A percentile compares a stretch with the other conserved stretches of the same genome.
Evolutionary conservation across 2,888 invertebrate species (phyloP).

Genomic region (Hedychridium roseum): DNA sequence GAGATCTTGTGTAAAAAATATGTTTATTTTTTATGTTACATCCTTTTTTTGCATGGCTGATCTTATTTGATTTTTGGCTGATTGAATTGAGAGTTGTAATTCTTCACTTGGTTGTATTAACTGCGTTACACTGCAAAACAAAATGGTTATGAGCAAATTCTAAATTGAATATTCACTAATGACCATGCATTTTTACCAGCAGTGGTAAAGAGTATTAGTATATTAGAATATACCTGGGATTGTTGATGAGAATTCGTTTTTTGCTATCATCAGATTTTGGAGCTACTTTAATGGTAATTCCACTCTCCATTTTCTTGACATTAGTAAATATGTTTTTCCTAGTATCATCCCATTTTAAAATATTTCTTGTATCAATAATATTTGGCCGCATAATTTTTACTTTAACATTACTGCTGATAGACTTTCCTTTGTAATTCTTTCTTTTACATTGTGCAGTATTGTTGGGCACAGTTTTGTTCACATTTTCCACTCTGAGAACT

Average conservation of each 20-base stretch:
- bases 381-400: conserved; percentile 42
- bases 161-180: conserved; percentile 2
- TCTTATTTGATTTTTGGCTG: conserved; percentile 48
- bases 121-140: conserved; percentile 40
- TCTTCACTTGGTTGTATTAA: conserved; percentile 46
- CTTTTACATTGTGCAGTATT: too few species aligned
- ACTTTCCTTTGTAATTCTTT: conserved; percentile 53
- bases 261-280: conserved; percentile 31
- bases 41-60: conserved; percentile 41
- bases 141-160: not conserved
- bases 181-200: not conserved
- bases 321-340: conserved; percentile 39
- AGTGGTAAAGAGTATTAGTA: conserved; percentile 1
- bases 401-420: conserved; percentile 30
- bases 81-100: conserved; percentile 45
- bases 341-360: conserved; percentile 23
- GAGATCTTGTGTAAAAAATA: not conserved
- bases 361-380: conserved; percentile 48
- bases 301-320: conserved; percentile 46
- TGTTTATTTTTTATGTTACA: not conserved
- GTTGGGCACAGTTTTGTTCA: not conserved
- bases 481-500: conserved; percentile 19
- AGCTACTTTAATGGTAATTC: conserved; percentile 49
- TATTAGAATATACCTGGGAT: conserved; percentile 40
- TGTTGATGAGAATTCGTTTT: conserved; percentile 52